A percentile compares a stretch with the other conserved stretches of the same genome.
Evolutionary conservation across 1,140 invertebrate species (phyloP).

Genomic region (Camponotus pennsylvanicus): DNA sequence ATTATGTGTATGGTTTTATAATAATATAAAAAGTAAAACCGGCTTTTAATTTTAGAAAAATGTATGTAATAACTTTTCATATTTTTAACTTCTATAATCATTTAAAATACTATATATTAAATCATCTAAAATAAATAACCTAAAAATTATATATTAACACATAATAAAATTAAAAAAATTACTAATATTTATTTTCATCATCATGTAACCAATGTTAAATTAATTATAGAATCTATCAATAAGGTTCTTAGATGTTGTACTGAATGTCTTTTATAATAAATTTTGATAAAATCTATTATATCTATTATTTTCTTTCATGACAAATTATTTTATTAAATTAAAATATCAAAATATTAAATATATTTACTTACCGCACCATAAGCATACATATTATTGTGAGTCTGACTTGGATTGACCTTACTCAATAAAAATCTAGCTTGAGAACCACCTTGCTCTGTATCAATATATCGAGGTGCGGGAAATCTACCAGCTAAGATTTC

Average conservation of each 20-base stretch:
- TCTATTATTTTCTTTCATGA: neutral
- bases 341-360: constrained; percentile 40
- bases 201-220: no score
- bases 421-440: constrained; percentile 98
- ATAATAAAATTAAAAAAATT: no score
- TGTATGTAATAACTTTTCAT: no score
- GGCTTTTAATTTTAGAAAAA: no score
- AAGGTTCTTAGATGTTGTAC: neutral
- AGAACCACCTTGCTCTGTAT: constrained; percentile 99
- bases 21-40: no score
- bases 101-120: no score
- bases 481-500: constrained; percentile 98
- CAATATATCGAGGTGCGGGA: constrained; percentile 99
- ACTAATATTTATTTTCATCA: no score
- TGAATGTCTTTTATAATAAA: neutral
- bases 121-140: no score
- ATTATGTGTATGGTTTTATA: no score
- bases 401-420: constrained; percentile 99
- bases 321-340: constrained; percentile 41
- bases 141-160: no score
- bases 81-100: no score
- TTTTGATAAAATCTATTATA: neutral
- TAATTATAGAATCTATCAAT: neutral
- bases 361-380: constrained; percentile 92
- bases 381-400: constrained; percentile 99